phyloP scores from a whole-genome alignment of 92 coral and sea anemone genomes.

The Epizoanthus scotinus region DNA sequence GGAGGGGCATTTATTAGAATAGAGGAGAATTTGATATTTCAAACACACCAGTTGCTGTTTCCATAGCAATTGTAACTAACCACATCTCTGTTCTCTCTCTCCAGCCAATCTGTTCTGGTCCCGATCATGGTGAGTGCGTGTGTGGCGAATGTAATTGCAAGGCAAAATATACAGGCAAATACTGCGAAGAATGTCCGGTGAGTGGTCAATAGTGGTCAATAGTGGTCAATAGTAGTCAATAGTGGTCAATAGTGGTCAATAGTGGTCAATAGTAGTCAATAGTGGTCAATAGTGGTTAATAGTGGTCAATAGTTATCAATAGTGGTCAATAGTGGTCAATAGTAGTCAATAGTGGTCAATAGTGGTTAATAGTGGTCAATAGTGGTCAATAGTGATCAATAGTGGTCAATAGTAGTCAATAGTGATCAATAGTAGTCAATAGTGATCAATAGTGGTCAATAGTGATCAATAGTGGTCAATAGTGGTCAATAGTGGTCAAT shows the following conservation, averaged over 20 bases:
- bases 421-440: slow-evolving; percentile 24
- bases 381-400: slow-evolving; percentile 25
- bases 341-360: slow-evolving; percentile 42
- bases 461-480: no score
- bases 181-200: slow-evolving; percentile 92
- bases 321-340: slow-evolving; percentile 25
- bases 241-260: slow-evolving; percentile 25
- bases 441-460: slow-evolving; percentile 25
- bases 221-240: slow-evolving; percentile 41
- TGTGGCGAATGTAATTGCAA: slow-evolving; percentile 84
- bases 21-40: no score
- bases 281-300: slow-evolving; percentile 25
- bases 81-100: no score
- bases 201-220: slow-evolving; percentile 25
- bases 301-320: no score
- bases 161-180: slow-evolving; percentile 69
- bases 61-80: no score
- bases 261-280: no score
- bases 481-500: slow-evolving; percentile 25
- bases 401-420: slow-evolving; percentile 41
- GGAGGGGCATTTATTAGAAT: no score
- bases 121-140: slow-evolving; percentile 75
- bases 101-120: slow-evolving; percentile 72
- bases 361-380: no score
- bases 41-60: no score